Base-by-base conservation (phyloP, 1,140 invertebrate genomes). In the Thalassaphorura encarpata region DNA sequence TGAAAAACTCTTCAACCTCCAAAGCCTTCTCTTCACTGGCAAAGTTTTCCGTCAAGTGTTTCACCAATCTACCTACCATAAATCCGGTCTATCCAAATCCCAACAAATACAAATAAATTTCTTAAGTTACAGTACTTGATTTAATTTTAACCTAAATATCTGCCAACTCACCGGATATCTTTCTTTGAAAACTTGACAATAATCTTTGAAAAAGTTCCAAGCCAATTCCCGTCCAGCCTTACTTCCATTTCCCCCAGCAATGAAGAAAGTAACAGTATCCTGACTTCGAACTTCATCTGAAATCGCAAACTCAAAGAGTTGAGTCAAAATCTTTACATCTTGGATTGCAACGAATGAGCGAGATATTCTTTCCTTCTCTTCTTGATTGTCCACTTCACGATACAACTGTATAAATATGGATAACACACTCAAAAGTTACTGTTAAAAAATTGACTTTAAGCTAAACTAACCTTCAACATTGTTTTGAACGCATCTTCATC, bases 281-380 rank as follows among this genome's bases (percentile, higher is more conserved):
- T 80, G 78, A 42, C 71, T 71, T 19, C 77, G 66, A 3, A 81
- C 77, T 62, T 79, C 75, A 48, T 72, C 70, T 69, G 77, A 66
- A 5, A 66, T 61, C 42, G 59, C 31, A 63, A 63, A 63, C 2
- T 93, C 77, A 0, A 96, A 73, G 16, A 90, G 85, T 66, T 82
- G 80, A 6, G 77, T 74, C 33, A 94, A 73, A 21, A 92, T 70
- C 24, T 74, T 73, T 3, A 79, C 72, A 68, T 92, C 80, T 39
- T 78, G 78, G 18, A 85, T 79, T 28, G 82, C 79, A 26, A 89
- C 89, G 18, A 97, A 76, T 0, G 87, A 79, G 40, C 84, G 73
- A 23, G 85, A 79, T 59, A 96, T 87, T 66, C 91, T 78, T 65
- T 92, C 83, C 70, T 94, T 93, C 69, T 97, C 91, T 72, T 97